A percentile compares a stretch with the other conserved stretches of the same genome.
phyloP scores from a whole-genome alignment of 2,888 invertebrate species.

The Allygus modestus region DNA sequence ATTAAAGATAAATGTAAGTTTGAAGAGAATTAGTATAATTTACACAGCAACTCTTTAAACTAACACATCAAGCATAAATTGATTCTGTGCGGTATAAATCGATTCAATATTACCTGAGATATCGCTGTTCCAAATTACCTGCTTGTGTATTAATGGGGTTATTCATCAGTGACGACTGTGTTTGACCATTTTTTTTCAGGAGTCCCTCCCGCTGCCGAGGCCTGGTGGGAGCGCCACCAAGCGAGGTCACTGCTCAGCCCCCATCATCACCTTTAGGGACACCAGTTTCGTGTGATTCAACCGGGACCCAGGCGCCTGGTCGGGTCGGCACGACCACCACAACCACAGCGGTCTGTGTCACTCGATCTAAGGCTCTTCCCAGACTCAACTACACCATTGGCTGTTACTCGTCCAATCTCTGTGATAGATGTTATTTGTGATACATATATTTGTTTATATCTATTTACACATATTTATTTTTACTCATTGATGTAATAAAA shows the following conservation, averaged over 20 bases:
- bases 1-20: too few species aligned
- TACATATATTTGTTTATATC: slow-evolving; percentile 50
- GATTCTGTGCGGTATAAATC: too few species aligned
- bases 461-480: slow-evolving; percentile 55
- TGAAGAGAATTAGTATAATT: too few species aligned
- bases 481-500: slow-evolving; percentile 56
- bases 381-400: slow-evolving; percentile 3
- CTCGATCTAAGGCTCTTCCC: not conserved
- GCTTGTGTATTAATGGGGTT: too few species aligned
- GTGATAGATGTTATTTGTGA: slow-evolving; percentile 63
- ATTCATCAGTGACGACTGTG: too few species aligned
- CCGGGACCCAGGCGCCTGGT: not conserved
- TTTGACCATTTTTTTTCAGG: too few species aligned
- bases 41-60: too few species aligned
- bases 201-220: slow-evolving; percentile 64
- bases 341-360: too few species aligned
- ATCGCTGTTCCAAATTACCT: too few species aligned
- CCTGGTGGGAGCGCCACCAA: slow-evolving; percentile 35
- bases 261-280: slow-evolving; percentile 79
- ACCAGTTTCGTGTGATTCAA: slow-evolving; percentile 63
- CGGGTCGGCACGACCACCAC: not conserved
- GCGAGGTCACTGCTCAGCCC: slow-evolving; percentile 78
- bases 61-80: too few species aligned
- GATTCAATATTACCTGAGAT: too few species aligned
- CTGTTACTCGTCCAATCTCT: slow-evolving; percentile 38